A percentile compares a stretch with the other conserved stretches of the same genome.
Evolutionary conservation across 2,888 invertebrate species (phyloP).

Genomic region (Agrypnus murinus): DNA sequence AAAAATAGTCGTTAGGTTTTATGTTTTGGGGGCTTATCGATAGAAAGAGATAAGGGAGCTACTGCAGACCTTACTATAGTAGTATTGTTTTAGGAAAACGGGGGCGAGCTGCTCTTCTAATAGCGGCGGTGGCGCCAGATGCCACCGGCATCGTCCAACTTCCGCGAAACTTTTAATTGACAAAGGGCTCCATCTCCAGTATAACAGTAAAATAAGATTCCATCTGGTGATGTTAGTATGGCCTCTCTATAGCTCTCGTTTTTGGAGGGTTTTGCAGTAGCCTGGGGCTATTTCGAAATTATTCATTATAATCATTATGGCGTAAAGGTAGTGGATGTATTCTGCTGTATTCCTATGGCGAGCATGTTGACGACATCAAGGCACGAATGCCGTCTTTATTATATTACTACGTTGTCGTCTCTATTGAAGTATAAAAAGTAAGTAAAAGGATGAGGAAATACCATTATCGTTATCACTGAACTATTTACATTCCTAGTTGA

Average conservation of each 20-base stretch:
- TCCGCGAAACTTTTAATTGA: constrained; percentile 58
- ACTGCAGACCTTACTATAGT: constrained; percentile 39
- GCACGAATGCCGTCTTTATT: too few relatives aligned
- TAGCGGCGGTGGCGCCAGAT: constrained; percentile 58
- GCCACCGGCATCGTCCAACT: constrained; percentile 54
- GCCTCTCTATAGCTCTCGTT: background rate
- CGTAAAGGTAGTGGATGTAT: background rate
- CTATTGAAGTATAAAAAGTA: too few relatives aligned
- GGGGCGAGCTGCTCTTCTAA: constrained; percentile 54
- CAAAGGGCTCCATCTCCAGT: constrained; percentile 53
- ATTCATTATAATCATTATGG: too few relatives aligned
- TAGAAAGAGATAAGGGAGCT: constrained; percentile 30
- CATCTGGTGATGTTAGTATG: constrained; percentile 28
- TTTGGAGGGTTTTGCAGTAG: background rate
- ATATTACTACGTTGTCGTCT: too few relatives aligned
- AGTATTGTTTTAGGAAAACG: constrained; percentile 47
- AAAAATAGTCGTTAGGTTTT: constrained; percentile 22
- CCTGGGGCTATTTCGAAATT: background rate
- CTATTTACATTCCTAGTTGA: constrained; percentile 44
- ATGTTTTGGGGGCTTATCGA: constrained; percentile 40
- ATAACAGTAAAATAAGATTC: constrained; percentile 46
- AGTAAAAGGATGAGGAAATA: too few relatives aligned
- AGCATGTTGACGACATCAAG: too few relatives aligned
- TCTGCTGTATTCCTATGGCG: background rate
- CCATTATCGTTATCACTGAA: background rate